Conservation (phyloP, 2,797 vertebrate species). For the Notolepis coatsorum region DNA sequence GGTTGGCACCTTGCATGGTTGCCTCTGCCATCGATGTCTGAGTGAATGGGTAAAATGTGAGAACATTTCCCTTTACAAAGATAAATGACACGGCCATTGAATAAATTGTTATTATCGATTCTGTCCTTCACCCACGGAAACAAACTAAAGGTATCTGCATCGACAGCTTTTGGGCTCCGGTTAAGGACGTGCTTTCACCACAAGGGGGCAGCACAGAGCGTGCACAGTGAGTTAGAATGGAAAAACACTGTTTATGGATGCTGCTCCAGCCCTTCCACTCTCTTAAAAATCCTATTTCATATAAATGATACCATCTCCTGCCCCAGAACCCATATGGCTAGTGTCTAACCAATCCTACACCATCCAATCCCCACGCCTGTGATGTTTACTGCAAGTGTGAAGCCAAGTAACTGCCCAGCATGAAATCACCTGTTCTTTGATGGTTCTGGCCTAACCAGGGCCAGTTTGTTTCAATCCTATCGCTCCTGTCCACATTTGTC, state of each 20-base stretch:
- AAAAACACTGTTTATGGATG: constrained; percentile 11
- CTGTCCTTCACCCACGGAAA: constrained; percentile 22
- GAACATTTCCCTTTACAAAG: too few species aligned
- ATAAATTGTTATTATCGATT: constrained; percentile 35
- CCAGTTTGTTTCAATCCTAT: too few species aligned
- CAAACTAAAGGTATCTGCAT: constrained; percentile 34
- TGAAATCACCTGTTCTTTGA: background rate
- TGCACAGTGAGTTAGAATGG: background rate
- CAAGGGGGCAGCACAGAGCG: constrained; percentile 49
- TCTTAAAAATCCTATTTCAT: too few species aligned
- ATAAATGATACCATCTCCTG: too few species aligned
- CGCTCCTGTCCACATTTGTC: too few species aligned
- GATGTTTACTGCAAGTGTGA: background rate
- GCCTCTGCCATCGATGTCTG: too few species aligned
- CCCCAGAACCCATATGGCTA: too few species aligned
- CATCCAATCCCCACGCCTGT: constrained; percentile 12
- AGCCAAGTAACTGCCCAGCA: background rate
- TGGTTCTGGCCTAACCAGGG: too few species aligned
- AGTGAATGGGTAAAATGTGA: too few species aligned
- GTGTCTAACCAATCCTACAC: constrained; percentile 1
- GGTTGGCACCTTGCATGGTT: too few species aligned
- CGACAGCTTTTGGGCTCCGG: background rate
- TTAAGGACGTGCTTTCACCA: constrained; percentile 37
- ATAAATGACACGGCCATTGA: constrained; percentile 7
- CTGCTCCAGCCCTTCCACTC: constrained; percentile 13